These are phyloP conservation scores for Thera britannica DNA, from an alignment of 2,888 invertebrate species.

Conservation along the genomic window DNA sequence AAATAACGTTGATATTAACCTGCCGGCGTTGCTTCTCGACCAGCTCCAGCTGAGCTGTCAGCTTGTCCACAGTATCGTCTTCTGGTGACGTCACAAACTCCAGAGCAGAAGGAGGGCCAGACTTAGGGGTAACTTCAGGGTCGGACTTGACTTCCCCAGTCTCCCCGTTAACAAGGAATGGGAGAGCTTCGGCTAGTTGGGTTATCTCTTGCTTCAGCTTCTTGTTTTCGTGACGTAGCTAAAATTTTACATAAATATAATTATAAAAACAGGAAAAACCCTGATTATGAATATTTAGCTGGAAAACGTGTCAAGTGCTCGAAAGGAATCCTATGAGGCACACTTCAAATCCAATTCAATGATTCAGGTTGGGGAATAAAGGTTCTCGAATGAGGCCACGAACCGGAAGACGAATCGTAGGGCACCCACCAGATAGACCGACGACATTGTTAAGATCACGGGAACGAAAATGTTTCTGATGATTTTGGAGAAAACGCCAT, in stretches of 20 bases:
- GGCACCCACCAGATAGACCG: no score
- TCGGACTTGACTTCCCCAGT: slow-evolving; percentile 46
- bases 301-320: no score
- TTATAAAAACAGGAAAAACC: no score
- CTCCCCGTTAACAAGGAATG: slow-evolving; percentile 45
- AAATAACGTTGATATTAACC: slow-evolving; percentile 47
- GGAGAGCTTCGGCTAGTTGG: slow-evolving; percentile 50
- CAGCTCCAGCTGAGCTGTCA: slow-evolving; percentile 74
- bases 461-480: no score
- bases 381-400: no score
- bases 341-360: no score
- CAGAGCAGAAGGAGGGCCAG: slow-evolving; percentile 65
- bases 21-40: slow-evolving; percentile 76
- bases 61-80: slow-evolving; percentile 75
- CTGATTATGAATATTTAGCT: no score
- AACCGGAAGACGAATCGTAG: no score
- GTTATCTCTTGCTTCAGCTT: slow-evolving; percentile 65
- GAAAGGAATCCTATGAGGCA: no score
- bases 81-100: slow-evolving; percentile 80
- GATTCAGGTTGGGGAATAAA: no score
- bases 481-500: no score
- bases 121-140: slow-evolving; percentile 34
- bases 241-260: slow-evolving; percentile 14
- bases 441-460: no score
- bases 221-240: slow-evolving; percentile 75